phyloP scores from a whole-genome alignment of 2,888 invertebrate species.

The Schizotus pectinicornis region DNA sequence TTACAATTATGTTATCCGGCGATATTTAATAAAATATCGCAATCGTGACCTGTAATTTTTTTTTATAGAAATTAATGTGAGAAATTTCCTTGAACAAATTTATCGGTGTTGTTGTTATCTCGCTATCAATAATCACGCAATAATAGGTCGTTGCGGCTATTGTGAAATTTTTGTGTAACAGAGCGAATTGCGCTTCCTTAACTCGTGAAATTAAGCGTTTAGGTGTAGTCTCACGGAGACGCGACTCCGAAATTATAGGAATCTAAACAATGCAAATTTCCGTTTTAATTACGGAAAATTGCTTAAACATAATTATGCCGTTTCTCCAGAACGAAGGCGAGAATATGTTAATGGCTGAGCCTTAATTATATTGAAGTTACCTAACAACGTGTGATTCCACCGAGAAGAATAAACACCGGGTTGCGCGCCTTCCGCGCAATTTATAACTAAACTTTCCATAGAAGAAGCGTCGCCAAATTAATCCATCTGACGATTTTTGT shows the following conservation, averaged over 20 bases:
- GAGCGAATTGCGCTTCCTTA: slow-evolving; percentile 2
- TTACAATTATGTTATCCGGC: too few species aligned
- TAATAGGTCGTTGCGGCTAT: background rate
- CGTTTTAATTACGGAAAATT: slow-evolving; percentile 35
- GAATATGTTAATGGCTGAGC: slow-evolving; percentile 33
- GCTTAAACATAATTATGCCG: slow-evolving; percentile 34
- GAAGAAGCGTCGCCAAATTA: background rate
- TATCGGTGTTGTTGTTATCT: background rate
- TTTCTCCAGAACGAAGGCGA: slow-evolving; percentile 28
- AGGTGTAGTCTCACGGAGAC: slow-evolving; percentile 18
- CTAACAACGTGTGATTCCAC: slow-evolving; percentile 22
- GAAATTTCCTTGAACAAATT: slow-evolving; percentile 12
- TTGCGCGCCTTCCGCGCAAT: background rate
- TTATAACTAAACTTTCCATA: slow-evolving; percentile 1
- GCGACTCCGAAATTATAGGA: slow-evolving; percentile 10
- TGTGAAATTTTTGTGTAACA: slow-evolving; percentile 11
- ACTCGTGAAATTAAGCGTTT: slow-evolving; percentile 9
- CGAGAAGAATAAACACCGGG: slow-evolving; percentile 4
- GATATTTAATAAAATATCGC: slow-evolving; percentile 1
- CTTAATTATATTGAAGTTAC: slow-evolving; percentile 29
- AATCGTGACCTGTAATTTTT: slow-evolving; percentile 10
- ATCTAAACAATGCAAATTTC: slow-evolving; percentile 29
- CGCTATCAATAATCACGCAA: too few species aligned
- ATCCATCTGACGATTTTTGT: too few species aligned
- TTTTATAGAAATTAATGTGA: slow-evolving; percentile 8